These are phyloP conservation scores for Galleria mellonella DNA, from an alignment of 1,140 invertebrate genomes.

Conservation along the genomic window DNA sequence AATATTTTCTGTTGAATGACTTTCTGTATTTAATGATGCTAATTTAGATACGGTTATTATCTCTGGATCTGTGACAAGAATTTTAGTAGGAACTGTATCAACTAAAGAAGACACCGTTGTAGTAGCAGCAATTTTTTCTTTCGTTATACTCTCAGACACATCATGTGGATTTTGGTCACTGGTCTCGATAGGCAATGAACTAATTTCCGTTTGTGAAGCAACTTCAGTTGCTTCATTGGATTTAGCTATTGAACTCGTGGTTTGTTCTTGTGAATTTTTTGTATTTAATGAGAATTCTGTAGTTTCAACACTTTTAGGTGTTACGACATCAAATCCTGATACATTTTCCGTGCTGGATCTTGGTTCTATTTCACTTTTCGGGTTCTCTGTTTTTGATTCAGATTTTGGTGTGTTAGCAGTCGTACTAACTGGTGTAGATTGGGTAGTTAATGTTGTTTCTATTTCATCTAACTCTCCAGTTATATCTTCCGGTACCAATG, in stretches of 20 bases:
- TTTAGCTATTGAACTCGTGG: constrained; percentile 35
- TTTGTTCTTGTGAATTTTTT: constrained; percentile 19
- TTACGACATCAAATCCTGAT: constrained; percentile 5
- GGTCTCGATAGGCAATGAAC: constrained; percentile 58
- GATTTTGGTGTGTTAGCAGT: neutral
- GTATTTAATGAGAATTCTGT: constrained; percentile 7
- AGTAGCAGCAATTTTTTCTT: constrained; percentile 29
- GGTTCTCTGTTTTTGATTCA: neutral
- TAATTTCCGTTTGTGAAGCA: constrained; percentile 50
- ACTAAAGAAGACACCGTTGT: constrained; percentile 18
- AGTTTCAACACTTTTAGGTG: constrained; percentile 3
- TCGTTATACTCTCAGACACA: constrained; percentile 30
- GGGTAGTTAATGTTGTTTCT: constrained; percentile 17
- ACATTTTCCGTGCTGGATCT: constrained; percentile 3
- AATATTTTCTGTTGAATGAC: constrained; percentile 36
- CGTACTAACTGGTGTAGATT: neutral
- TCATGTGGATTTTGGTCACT: constrained; percentile 65
- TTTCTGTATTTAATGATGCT: constrained; percentile 18
- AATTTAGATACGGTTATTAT: constrained; percentile 24
- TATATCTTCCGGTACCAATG: constrained; percentile 29
- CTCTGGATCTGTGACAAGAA: constrained; percentile 25
- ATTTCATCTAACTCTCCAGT: constrained; percentile 26
- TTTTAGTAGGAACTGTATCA: constrained; percentile 21
- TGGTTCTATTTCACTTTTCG: constrained; percentile 3
- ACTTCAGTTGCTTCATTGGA: constrained; percentile 44